These are phyloP conservation scores for Musca domestica DNA, from an alignment of 1,140 invertebrate genomes.

Conservation along the genomic window DNA sequence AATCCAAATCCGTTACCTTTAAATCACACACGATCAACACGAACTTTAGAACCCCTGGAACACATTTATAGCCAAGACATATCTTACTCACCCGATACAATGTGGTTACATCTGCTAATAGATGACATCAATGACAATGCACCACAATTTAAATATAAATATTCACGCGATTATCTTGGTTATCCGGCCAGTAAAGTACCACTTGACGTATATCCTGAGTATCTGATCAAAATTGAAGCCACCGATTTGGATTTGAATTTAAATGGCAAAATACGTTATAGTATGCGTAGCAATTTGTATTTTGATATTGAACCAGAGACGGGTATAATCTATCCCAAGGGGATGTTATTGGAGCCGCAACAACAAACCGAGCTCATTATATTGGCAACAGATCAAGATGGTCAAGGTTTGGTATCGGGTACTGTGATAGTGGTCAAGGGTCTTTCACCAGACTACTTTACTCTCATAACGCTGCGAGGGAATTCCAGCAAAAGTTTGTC, in stretches of 20 bases:
- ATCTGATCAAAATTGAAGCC: constrained; percentile 23
- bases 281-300: constrained; percentile 11
- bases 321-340: constrained; percentile 24
- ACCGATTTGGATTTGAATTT: constrained; percentile 23
- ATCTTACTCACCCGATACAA: background rate
- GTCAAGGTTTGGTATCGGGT: constrained; percentile 21
- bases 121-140: constrained; percentile 28
- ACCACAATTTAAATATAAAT: constrained; percentile 20
- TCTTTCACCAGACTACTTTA: constrained; percentile 27
- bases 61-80: background rate
- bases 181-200: constrained; percentile 22
- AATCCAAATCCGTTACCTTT: background rate
- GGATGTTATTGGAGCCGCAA: background rate
- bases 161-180: background rate
- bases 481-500: background rate
- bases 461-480: constrained; percentile 15
- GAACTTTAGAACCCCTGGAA: no score
- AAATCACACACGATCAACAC: no score
- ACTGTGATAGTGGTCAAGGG: constrained; percentile 27
- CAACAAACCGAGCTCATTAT: constrained; percentile 24
- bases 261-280: constrained; percentile 27
- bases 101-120: constrained; percentile 17
- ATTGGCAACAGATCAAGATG: constrained; percentile 31
- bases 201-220: constrained; percentile 18
- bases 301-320: constrained; percentile 24